Percentiles rank a stretch among this genome's conserved stretches.
Evolutionary conservation across 2,888 invertebrate genomes (phyloP).

Genomic region (Andrena hattorfiana): DNA sequence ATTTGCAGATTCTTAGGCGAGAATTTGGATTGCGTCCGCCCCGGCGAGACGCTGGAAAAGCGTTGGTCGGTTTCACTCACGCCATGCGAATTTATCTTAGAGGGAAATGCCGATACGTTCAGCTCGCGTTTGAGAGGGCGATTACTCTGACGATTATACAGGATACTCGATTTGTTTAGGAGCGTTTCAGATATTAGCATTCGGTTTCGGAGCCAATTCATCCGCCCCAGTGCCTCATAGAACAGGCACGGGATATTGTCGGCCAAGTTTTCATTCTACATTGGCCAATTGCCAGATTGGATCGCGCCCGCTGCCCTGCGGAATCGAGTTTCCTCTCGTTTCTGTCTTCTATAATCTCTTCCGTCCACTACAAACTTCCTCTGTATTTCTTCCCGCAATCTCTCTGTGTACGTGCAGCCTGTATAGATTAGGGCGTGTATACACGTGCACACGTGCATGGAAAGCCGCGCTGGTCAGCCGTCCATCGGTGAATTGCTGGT

Average conservation of each 20-base stretch:
- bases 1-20: conserved; percentile 42
- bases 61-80: not conserved
- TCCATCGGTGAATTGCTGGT: conserved; percentile 32
- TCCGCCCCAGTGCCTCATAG: conserved; percentile 5
- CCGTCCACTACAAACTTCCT: conserved; percentile 33
- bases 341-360: conserved; percentile 54
- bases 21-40: conserved; percentile 45
- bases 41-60: not conserved
- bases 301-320: conserved; percentile 63
- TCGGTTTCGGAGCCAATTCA: conserved; percentile 30
- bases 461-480: conserved; percentile 20
- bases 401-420: conserved; percentile 3
- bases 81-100: not conserved
- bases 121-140: not conserved
- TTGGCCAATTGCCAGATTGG: conserved; percentile 69
- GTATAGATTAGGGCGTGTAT: conserved; percentile 14
- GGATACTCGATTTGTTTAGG: not conserved
- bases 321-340: conserved; percentile 65
- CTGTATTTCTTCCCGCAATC: conserved; percentile 18
- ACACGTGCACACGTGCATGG: conserved; percentile 6
- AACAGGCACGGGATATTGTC: conserved; percentile 23
- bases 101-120: not conserved
- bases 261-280: conserved; percentile 66
- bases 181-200: conserved; percentile 46
- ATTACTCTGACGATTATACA: not conserved